Percentiles rank a stretch among this genome's conserved stretches.
Evolutionary conservation across 2,888 invertebrate genomes (phyloP).

Genomic region (Epinotia nisella): DNA sequence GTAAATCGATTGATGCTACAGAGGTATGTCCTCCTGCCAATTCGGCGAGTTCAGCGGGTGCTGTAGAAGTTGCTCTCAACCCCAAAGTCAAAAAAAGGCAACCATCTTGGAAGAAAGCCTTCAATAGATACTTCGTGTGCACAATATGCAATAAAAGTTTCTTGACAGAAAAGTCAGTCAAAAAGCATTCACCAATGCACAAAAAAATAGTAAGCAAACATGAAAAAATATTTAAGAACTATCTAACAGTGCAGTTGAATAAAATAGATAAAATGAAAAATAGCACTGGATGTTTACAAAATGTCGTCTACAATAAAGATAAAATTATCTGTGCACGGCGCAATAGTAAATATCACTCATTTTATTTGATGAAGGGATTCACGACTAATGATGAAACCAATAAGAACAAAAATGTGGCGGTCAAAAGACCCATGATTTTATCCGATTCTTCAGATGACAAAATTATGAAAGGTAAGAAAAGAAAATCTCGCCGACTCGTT

Average conservation of each 20-base stretch:
- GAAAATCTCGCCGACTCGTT: constrained; percentile 53
- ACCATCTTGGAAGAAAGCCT: constrained; percentile 53
- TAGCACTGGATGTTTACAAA: constrained; percentile 56
- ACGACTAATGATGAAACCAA: neutral
- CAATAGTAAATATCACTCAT: constrained; percentile 56
- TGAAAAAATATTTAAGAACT: constrained; percentile 49
- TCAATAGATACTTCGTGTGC: constrained; percentile 57
- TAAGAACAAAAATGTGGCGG: constrained; percentile 21
- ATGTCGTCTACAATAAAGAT: constrained; percentile 59
- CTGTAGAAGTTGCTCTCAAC: neutral
- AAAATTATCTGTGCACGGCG: constrained; percentile 59
- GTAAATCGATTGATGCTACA: neutral
- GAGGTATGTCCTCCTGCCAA: constrained; percentile 40
- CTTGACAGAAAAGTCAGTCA: constrained; percentile 6
- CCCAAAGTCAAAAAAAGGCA: constrained; percentile 8
- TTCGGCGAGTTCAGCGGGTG: constrained; percentile 46
- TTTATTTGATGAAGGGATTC: constrained; percentile 50
- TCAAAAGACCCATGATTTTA: constrained; percentile 32
- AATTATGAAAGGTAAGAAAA: constrained; percentile 48
- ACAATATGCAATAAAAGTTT: constrained; percentile 54
- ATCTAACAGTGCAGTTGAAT: constrained; percentile 59
- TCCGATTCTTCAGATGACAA: constrained; percentile 55
- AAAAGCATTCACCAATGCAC: constrained; percentile 28
- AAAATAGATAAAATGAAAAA: constrained; percentile 66
- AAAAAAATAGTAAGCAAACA: constrained; percentile 51